Base-by-base conservation (phyloP, 2,888 invertebrate genomes). In the Pocota personata region DNA sequence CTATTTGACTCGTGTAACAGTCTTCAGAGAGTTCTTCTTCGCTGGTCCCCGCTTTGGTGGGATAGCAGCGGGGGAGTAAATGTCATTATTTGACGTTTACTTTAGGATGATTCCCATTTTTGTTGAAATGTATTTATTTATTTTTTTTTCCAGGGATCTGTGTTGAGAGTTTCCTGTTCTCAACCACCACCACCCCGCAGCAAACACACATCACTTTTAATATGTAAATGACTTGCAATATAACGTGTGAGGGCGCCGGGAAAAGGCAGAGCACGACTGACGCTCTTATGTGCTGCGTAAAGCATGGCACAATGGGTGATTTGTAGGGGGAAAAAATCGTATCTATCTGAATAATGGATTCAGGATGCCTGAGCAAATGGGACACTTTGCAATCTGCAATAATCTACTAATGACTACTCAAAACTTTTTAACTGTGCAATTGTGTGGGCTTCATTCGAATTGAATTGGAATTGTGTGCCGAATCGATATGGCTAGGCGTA, bases 381-480 rank as follows among this genome's bases (percentile, higher is more conserved):
- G 32, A 69, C 30, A 24, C 27, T 50, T 50, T 52, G 27, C 40
- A 69, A 40, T 27, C 30, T 43, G 10, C 16, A 69, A 55, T 66
- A 57, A 75, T 75, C 75, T 75, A 19, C 55, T 52, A 75, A 75
- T 75, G 75, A 66, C 64, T 55, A 52, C 40, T 66, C 16, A 40
- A 69, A 69, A 67, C 27, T 67, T 64, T 46, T 62, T 27, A 55
- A 55, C 46, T 46, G 30, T n/a, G 19, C 46, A 43, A 48, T 16
- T 60, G 58, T 60, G n/a, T 16, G 48, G 24, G 37, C 21, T 27
- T 35, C 27, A 62, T 43, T 73, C 14, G 52, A 55, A 52, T 46
- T 55, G 40, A 21, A 52, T 43, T 21, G 52, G 43, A 32, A 32
- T 50, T 12, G 40, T 12, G 40, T 30, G n/a, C 27, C 6, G 8